Base-by-base conservation (phyloP, 2,888 invertebrate genomes). In the Caenorhabditis drosophilae region DNA sequence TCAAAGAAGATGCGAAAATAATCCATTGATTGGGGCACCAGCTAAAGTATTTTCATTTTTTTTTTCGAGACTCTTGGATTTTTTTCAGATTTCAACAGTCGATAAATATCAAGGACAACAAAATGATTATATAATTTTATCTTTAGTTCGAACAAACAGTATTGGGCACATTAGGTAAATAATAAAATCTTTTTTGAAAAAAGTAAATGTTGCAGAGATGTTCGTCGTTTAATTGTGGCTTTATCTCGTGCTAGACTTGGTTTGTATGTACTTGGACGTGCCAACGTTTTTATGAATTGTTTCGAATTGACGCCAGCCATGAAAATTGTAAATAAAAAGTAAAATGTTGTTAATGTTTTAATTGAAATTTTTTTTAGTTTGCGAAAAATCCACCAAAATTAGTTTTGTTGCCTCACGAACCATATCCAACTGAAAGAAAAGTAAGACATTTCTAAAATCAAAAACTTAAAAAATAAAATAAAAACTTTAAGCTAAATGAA, bases 41-140 rank as follows among this genome's bases (percentile, higher is more conserved):
- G 89, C 91, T 75, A 95, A 93, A 87, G 90, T 90, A 85, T 53
- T 31, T 31, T 6, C 7, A 31, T 31, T 31, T 31, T 31, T 31
- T 31, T 6, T n/a, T n/a, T n/a, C n/a, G n/a, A n/a, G n/a, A n/a
- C n/a, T n/a, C n/a, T n/a, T n/a, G n/a, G n/a, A n/a, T n/a, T n/a
- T n/a, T 45, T 56, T 74, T 7, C 73, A 86, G 86, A 84, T 87
- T 44, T 87, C 87, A 0, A 99, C 98, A 0, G 98, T 99, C 18
- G 98, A 98, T 86, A 96, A 97, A 84, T 99, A 95, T 85, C 98
- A 99, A 84, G 98, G 98, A 57, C 98, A 99, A 84, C 98, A 99
- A 86, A 99, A 99, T 85, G 98, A 99, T 86, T 94, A 92, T 82
- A 94, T 99, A 62, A 88, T 99, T 16, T 88, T 99, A 47, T 98